phyloP scores from a whole-genome alignment of 1,140 invertebrate species.

The Asobara japonica region DNA sequence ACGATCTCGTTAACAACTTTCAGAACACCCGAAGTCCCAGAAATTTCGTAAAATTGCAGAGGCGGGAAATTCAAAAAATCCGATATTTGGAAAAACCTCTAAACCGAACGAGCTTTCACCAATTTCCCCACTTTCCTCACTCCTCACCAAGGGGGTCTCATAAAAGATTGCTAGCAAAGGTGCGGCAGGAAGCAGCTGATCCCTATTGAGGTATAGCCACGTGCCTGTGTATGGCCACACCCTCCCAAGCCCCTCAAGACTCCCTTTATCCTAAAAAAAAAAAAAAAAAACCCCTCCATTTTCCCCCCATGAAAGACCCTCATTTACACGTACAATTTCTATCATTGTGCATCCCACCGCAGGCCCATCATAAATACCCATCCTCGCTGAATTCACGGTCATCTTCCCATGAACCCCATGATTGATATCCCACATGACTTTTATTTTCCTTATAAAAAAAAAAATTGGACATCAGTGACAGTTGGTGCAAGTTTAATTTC shows the following conservation, averaged over 20 bases:
- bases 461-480: not conserved
- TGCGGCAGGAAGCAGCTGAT: constrained; percentile 30
- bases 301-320: not conserved
- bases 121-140: too few species aligned
- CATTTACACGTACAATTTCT: not conserved
- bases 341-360: constrained; percentile 13
- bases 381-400: not conserved
- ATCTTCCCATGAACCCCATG: not conserved
- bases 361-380: constrained; percentile 8
- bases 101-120: not conserved
- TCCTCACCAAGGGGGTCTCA: not conserved
- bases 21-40: too few species aligned
- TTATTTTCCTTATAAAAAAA: not conserved
- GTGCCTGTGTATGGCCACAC: constrained; percentile 19
- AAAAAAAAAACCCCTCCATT: not conserved
- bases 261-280: not conserved
- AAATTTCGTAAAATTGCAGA: too few species aligned
- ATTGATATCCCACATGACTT: constrained; percentile 15
- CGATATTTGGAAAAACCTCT: too few species aligned
- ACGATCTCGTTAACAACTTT: too few species aligned
- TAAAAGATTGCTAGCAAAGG: not conserved
- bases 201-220: constrained; percentile 13
- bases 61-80: too few species aligned
- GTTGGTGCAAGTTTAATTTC: constrained; percentile 17
- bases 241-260: constrained; percentile 1